Base-by-base conservation (phyloP, 2,888 invertebrate genomes). In the Geotrupes spiniger region DNA sequence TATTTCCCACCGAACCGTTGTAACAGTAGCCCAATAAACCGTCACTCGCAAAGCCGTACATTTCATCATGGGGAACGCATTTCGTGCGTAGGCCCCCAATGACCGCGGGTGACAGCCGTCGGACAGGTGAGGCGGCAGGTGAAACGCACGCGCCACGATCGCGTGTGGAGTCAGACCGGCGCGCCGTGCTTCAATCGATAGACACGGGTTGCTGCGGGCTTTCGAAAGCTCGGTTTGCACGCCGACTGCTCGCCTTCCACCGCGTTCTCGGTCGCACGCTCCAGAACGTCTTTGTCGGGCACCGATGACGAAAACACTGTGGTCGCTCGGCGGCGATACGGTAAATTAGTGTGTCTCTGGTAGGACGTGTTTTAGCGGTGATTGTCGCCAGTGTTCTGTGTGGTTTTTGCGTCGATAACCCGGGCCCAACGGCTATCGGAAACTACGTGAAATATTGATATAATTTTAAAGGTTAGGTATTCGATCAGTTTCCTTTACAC, bases 91-190 rank as follows among this genome's bases (percentile, higher is more conserved):
- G 21, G 21, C 21, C 21, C 21, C n/a, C n/a, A n/a, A 21, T 21
- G 21, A 21, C 21, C 36, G 36, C 21, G 16, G 21, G 36, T 33
- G 36, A 33, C 43, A 33, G 33, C 14, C 36, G 46, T 25, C 40
- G 43, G 48, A 36, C 43, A 43, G 36, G 42, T 38, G 49, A 36
- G 42, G 42, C 48, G 42, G 62, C 68, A 68, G 66, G 66, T 68
- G 65, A 60, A 74, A 76, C 70, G 69, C 70, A 64, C 71, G 74
- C 77, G 76, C 76, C 76, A 44, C 56, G 54, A 63, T 72, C 69
- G 71, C 72, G 70, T 72, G 71, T 66, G 70, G 69, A 69, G 71
- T 68, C 70, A 64, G 64, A 63, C 65, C 65, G 71, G 69, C 71
- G 64, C 60, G 68, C 65, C 64, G 58, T 11, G 52, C 54, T 54